Evolutionary conservation across 1,140 invertebrate genomes (phyloP).

Genomic region (Hypsibius dujardini): DNA sequence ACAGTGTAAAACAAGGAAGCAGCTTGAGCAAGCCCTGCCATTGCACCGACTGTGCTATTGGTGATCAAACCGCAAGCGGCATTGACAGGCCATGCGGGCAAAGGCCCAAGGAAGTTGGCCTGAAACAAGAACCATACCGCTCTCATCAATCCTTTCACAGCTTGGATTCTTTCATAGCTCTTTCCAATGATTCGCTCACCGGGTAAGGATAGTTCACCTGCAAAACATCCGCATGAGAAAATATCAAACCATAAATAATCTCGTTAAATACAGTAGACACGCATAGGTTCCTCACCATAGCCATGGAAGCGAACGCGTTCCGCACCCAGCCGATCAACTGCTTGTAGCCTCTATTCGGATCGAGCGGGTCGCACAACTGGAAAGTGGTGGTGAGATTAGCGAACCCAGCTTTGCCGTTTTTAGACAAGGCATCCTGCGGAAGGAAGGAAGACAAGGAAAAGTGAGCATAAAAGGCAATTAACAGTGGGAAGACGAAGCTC

Average conservation of each 20-base stretch:
- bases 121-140: too few relatives aligned
- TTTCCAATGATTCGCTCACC: too few relatives aligned
- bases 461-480: too few relatives aligned
- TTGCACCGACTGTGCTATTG: conserved; percentile 22
- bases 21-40: conserved; percentile 27
- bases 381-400: conserved; percentile 19
- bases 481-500: too few relatives aligned
- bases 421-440: conserved; percentile 18
- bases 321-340: conserved; percentile 27
- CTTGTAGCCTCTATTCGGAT: conserved; percentile 24
- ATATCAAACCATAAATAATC: too few relatives aligned
- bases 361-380: conserved; percentile 28
- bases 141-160: too few relatives aligned
- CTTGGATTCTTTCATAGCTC: too few relatives aligned
- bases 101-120: conserved; percentile 55
- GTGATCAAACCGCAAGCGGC: conserved; percentile 33
- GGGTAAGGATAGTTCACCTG: conserved; percentile 78
- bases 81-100: conserved; percentile 66
- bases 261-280: too few relatives aligned
- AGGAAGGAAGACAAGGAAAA: too few relatives aligned
- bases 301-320: conserved; percentile 51
- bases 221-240: too few relatives aligned
- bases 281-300: too few relatives aligned
- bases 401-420: conserved; percentile 19
- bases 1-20: conserved; percentile 24